Conservation (phyloP, 2,113 vertebrate genomes). For the Zingel zingel region DNA sequence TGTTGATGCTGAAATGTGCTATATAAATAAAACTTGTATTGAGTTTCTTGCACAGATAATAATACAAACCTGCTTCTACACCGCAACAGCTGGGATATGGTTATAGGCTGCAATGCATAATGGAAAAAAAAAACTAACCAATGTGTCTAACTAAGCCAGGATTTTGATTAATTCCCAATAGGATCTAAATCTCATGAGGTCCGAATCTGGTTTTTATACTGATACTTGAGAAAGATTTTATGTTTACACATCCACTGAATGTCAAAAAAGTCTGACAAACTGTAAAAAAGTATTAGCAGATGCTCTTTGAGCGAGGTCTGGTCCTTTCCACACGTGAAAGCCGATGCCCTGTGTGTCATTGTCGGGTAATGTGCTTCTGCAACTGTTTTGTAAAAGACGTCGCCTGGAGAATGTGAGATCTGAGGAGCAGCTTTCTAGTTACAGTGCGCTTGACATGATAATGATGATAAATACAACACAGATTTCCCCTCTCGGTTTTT, state of each 20-base stretch:
- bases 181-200: background rate
- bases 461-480: background rate
- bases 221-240: background rate
- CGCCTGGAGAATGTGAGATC: background rate
- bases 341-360: background rate
- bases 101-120: constrained; percentile 26
- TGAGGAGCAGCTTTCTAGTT: background rate
- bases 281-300: background rate
- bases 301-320: background rate
- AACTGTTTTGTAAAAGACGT: background rate
- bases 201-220: constrained; percentile 14
- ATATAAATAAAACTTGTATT: too few relatives aligned
- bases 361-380: background rate
- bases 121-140: constrained; percentile 34
- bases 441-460: too few relatives aligned
- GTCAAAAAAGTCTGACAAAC: background rate
- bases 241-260: background rate
- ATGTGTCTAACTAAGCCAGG: constrained; percentile 25
- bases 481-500: background rate
- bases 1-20: too few relatives aligned
- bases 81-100: constrained; percentile 28
- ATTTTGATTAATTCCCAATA: constrained; percentile 38
- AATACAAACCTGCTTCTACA: constrained; percentile 26
- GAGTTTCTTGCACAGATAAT: constrained; percentile 20
- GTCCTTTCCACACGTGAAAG: background rate